Percentiles rank a stretch among this genome's conserved stretches.
Conservation (phyloP, 2,888 invertebrate genomes). For the Autographa gamma region DNA sequence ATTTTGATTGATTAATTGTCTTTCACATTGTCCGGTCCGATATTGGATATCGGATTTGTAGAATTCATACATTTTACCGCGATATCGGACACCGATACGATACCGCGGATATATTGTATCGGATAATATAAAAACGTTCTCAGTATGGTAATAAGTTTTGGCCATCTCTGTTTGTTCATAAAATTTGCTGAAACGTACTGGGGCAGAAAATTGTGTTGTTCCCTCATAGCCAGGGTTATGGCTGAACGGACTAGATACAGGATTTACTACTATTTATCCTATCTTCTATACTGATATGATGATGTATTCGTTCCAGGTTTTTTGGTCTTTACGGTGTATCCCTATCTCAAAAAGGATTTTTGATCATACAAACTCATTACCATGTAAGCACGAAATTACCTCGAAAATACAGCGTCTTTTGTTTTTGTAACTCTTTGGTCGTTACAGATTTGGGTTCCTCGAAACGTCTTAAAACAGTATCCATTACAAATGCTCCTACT, state of each 20-base stretch:
- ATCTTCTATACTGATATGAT: background rate
- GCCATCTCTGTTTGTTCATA: slow-evolving; percentile 35
- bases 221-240: slow-evolving; percentile 22
- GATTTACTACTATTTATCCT: background rate
- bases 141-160: slow-evolving; percentile 42
- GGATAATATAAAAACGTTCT: no score
- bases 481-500: background rate
- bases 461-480: no score
- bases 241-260: slow-evolving; percentile 20
- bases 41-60: no score
- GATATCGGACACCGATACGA: no score
- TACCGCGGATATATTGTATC: no score
- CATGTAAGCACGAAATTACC: no score
- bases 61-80: no score
- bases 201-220: slow-evolving; percentile 50
- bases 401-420: no score
- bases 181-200: slow-evolving; percentile 40
- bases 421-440: no score
- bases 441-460: no score
- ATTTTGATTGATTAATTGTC: no score
- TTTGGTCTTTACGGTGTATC: background rate
- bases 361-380: background rate
- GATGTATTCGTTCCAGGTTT: background rate
- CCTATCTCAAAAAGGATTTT: background rate
- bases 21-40: no score